Evolutionary conservation across 2,888 invertebrate genomes (phyloP).

Genomic region (Euzetes globulus): DNA sequence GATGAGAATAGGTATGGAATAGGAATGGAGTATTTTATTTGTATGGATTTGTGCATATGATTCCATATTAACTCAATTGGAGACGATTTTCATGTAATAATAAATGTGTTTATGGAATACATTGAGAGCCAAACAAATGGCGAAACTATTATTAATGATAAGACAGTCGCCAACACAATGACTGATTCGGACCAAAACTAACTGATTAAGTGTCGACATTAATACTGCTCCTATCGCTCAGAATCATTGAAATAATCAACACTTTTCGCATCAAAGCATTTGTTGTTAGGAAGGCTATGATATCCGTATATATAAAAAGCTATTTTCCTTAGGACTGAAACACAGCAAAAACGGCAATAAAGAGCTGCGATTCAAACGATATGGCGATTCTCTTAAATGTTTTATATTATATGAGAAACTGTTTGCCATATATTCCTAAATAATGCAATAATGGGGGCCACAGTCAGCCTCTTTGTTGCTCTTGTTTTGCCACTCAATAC

Average conservation of each 20-base stretch:
- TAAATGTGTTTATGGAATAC: too few relatives aligned
- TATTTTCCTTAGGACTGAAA: not conserved
- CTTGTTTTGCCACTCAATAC: not conserved
- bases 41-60: too few relatives aligned
- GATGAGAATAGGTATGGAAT: too few relatives aligned
- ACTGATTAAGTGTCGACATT: slow-evolving; percentile 3
- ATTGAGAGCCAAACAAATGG: not conserved
- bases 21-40: too few relatives aligned
- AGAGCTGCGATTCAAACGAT: slow-evolving; percentile 2
- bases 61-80: too few relatives aligned
- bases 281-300: not conserved
- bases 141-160: not conserved
- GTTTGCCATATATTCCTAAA: not conserved
- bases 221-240: not conserved
- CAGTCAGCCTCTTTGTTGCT: not conserved
- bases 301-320: not conserved
- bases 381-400: slow-evolving; percentile 10
- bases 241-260: slow-evolving; percentile 9
- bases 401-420: slow-evolving; percentile 11
- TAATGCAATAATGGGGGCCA: not conserved
- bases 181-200: not conserved
- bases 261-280: not conserved
- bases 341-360: not conserved
- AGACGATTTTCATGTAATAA: too few relatives aligned
- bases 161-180: not conserved